Base-by-base conservation (phyloP, 2,113 vertebrate genomes). In the Camelus bactrianus region DNA sequence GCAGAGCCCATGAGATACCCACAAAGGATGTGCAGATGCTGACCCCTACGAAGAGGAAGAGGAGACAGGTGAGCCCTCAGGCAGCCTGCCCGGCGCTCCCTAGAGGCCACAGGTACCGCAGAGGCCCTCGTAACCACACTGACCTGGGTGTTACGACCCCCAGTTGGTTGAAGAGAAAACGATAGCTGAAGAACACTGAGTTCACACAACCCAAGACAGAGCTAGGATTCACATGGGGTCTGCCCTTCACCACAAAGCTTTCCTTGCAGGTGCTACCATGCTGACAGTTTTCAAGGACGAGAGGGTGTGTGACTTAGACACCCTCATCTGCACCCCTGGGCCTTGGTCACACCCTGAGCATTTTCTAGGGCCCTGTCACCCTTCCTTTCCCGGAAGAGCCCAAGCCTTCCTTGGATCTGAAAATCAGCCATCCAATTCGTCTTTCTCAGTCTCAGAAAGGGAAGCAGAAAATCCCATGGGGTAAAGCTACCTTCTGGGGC, bases 1-100 rank as follows among this genome's bases (percentile, higher is more conserved):
- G 98, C 48, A 99, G 98, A 28, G 99, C 99, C 99, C 99, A 99
- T 0, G 99, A 99, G 67, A 99, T 99, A 24, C 99, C 99, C 1
- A 99, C 96, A 77, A 99, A 99, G 0, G 99, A 99, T 0, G 98
- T 98, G 38, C 98, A 98, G 19, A 99, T 98, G 88, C 99, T 99
- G 86, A 99, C 94, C 91, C 98, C 99, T 99, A 97, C 7, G 79
- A 94, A 96, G 46, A 54, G 24, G 56, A 38, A 77, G 87, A 62
- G 69, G n/a, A 67, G 30, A 81, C 0, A 6, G 46, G 46, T 97
- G 83, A 96, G 73, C 28, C 35, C 56, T 3, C 0, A 8, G 60
- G 16, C 46, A 52, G 70, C 42, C 69, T 67, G 56, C 81, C 19
- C 28, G 72, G 16, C 3, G 0, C 0, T 69, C 48, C 69, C 67